These are phyloP conservation scores for Phacellophora camtschatica DNA, from an alignment of 30 jellyfish, hydroid and myxozoan genomes.

Conservation along the genomic window DNA sequence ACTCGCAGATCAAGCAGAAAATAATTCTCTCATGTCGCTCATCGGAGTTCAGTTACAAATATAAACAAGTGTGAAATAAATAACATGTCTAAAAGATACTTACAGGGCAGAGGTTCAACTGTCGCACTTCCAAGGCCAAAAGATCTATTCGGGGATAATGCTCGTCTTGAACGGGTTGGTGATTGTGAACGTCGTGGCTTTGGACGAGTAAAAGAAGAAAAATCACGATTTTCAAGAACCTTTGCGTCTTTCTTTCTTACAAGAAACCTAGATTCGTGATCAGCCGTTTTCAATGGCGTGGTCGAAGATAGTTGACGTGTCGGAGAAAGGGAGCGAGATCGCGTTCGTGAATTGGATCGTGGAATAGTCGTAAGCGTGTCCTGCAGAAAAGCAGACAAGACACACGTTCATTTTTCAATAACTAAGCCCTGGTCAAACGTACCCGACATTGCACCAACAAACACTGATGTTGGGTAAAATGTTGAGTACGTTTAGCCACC, in stretches of 20 bases:
- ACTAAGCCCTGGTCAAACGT: not conserved
- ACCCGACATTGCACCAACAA: too few relatives aligned
- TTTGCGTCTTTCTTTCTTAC: slow-evolving; percentile 78
- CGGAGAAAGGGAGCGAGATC: slow-evolving; percentile 73
- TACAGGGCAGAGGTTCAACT: slow-evolving; percentile 91
- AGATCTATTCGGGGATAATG: slow-evolving; percentile 70
- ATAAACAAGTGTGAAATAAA: not conserved
- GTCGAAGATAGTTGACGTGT: slow-evolving; percentile 22
- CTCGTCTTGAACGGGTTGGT: slow-evolving; percentile 82
- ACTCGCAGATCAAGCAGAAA: too few relatives aligned
- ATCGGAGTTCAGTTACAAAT: too few relatives aligned
- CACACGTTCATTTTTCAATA: not conserved
- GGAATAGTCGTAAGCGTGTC: slow-evolving; percentile 29
- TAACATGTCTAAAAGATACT: not conserved
- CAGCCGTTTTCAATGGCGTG: slow-evolving; percentile 10
- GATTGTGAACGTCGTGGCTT: slow-evolving; percentile 98
- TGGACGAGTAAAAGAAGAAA: slow-evolving; percentile 95
- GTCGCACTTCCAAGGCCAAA: slow-evolving; percentile 78
- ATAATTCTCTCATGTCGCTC: too few relatives aligned
- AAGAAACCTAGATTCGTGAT: slow-evolving; percentile 52
- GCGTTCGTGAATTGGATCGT: slow-evolving; percentile 63
- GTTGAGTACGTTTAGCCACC: too few relatives aligned
- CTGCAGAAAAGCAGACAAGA: slow-evolving; percentile 45
- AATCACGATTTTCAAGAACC: slow-evolving; percentile 82
- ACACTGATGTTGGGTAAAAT: too few relatives aligned